These are phyloP conservation scores for Myotis pilosus DNA, from an alignment of 2,797 vertebrate genomes.

Conservation along the genomic window DNA sequence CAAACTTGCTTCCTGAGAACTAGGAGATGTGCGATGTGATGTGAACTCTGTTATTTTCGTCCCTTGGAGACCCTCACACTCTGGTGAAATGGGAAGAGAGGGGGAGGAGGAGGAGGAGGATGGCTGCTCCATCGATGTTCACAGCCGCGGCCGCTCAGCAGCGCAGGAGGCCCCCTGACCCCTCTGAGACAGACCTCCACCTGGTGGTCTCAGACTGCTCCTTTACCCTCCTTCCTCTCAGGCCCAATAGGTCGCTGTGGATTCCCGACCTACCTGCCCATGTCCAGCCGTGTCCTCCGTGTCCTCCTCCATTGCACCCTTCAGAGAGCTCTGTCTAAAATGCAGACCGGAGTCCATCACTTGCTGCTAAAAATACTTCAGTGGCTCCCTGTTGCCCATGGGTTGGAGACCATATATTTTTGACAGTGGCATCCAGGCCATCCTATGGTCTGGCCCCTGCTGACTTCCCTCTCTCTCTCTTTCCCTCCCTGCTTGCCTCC, in stretches of 20 bases:
- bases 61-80: neutral
- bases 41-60: neutral
- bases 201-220: neutral
- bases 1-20: constrained; percentile 62
- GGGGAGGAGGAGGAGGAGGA: neutral
- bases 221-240: neutral
- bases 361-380: neutral
- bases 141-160: neutral
- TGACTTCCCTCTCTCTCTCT: neutral
- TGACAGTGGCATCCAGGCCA: neutral
- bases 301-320: neutral
- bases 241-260: neutral
- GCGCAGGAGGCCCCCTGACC: neutral
- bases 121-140: neutral
- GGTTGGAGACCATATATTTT: neutral
- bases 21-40: neutral
- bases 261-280: neutral
- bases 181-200: neutral
- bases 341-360: neutral
- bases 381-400: neutral
- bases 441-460: neutral
- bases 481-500: neutral
- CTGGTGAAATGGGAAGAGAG: neutral
- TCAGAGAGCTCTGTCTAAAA: neutral
- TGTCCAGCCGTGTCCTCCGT: neutral